Evolutionary conservation across 2,797 vertebrate species (phyloP).

Genomic region (Spea hammondii): DNA sequence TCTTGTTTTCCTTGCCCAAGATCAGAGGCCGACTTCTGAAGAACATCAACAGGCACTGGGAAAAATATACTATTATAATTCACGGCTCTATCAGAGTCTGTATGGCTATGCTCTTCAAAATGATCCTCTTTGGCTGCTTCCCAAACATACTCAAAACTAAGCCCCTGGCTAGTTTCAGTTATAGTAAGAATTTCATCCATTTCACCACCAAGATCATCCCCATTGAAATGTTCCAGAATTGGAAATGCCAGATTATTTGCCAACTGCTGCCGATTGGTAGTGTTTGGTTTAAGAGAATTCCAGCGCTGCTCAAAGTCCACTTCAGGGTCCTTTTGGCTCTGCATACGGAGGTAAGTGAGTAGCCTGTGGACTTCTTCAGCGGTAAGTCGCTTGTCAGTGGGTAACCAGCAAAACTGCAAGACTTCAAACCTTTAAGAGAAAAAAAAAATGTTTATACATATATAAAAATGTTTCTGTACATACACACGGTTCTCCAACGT

Average conservation of each 20-base stretch:
- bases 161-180: slow-evolving; percentile 93
- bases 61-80: slow-evolving; percentile 95
- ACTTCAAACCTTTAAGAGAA: slow-evolving; percentile 84
- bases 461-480: too few species aligned
- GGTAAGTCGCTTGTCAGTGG: slow-evolving; percentile 87
- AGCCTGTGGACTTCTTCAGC: slow-evolving; percentile 93
- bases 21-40: slow-evolving; percentile 83
- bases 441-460: not conserved
- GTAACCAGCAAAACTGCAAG: slow-evolving; percentile 94
- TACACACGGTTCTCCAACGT: too few species aligned
- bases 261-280: slow-evolving; percentile 74
- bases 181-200: slow-evolving; percentile 96
- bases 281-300: slow-evolving; percentile 90
- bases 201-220: slow-evolving; percentile 84
- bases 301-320: slow-evolving; percentile 95
- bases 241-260: slow-evolving; percentile 86
- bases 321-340: slow-evolving; percentile 89
- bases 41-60: slow-evolving; percentile 78
- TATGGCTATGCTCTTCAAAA: slow-evolving; percentile 73
- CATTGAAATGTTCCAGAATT: slow-evolving; percentile 87
- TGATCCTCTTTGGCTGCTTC: slow-evolving; percentile 94
- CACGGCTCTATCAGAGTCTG: slow-evolving; percentile 77
- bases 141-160: slow-evolving; percentile 98
- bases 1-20: slow-evolving; percentile 64
- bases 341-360: slow-evolving; percentile 92